Percentiles rank a stretch among this genome's conserved stretches.
Conservation (phyloP, 2,113 vertebrate genomes). For the Tragelaphus buxtoni region DNA sequence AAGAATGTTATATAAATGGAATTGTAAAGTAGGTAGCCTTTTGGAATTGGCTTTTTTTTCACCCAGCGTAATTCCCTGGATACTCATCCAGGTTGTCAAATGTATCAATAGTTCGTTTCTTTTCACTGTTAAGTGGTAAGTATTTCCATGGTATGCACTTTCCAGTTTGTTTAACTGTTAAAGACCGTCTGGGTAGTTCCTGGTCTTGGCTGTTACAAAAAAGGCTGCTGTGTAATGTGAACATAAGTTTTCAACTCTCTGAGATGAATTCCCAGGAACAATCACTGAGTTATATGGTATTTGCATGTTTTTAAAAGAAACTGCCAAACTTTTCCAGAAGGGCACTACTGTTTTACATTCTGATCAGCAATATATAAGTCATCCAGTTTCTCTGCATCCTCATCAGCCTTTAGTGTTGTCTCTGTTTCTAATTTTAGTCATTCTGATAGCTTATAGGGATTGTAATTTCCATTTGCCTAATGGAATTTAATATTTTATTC, state of each 20-base stretch:
- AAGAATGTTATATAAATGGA: not conserved
- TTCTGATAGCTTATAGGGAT: not conserved
- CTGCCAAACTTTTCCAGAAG: not conserved
- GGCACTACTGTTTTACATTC: not conserved
- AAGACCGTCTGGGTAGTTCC: not conserved
- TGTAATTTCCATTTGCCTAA: slow-evolving; percentile 4
- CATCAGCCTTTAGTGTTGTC: not conserved
- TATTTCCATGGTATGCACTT: not conserved
- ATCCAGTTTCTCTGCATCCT: not conserved
- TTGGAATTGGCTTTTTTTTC: not conserved
- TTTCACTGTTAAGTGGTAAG: not conserved
- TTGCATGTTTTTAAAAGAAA: not conserved
- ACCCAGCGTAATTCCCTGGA: not conserved
- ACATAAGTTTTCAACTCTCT: not conserved
- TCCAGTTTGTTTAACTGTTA: not conserved
- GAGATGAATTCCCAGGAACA: not conserved
- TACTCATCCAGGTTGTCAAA: not conserved
- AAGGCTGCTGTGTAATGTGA: not conserved
- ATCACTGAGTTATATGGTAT: not conserved
- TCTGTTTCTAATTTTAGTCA: not conserved
- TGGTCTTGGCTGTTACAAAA: not conserved
- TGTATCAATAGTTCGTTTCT: not conserved
- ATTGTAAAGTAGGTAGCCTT: not conserved
- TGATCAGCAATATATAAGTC: not conserved
- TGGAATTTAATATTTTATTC: not conserved